Evolutionary conservation across 2,797 vertebrate species (phyloP).

Genomic region (Coccyzus lansbergi): DNA sequence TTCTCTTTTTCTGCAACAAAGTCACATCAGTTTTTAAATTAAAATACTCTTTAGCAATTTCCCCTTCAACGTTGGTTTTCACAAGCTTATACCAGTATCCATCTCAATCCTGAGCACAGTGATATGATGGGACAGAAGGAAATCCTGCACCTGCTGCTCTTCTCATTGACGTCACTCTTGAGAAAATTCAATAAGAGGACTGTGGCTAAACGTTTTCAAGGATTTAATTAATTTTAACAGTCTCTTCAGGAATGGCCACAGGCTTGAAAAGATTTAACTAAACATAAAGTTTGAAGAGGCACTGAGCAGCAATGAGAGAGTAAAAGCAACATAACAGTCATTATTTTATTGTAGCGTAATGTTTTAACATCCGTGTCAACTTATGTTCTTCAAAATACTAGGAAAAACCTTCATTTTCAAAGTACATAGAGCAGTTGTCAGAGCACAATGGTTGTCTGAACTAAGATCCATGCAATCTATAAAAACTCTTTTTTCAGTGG

Average conservation of each 20-base stretch:
- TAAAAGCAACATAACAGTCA: background rate
- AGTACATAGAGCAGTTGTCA: background rate
- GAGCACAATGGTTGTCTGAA: background rate
- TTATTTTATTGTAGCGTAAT: background rate
- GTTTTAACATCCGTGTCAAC: background rate
- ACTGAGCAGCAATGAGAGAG: background rate
- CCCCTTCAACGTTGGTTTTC: background rate
- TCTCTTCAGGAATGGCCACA: background rate
- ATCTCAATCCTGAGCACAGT: background rate
- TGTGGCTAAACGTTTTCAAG: background rate
- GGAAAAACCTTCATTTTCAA: background rate
- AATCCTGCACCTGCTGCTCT: background rate
- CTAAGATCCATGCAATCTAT: background rate
- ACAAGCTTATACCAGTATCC: background rate
- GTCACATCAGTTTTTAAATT: background rate
- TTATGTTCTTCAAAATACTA: background rate
- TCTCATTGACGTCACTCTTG: background rate
- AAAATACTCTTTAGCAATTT: background rate
- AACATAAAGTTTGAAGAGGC: background rate
- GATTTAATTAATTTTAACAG: constrained; percentile 38
- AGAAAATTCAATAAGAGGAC: background rate
- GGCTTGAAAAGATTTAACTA: constrained; percentile 2
- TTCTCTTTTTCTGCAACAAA: background rate
- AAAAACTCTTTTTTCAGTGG: background rate
- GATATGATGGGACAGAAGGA: background rate